A percentile compares a stretch with the other conserved stretches of the same genome.
Conservation (phyloP, 1,140 invertebrate genomes). For the Agrypnia vestita region DNA sequence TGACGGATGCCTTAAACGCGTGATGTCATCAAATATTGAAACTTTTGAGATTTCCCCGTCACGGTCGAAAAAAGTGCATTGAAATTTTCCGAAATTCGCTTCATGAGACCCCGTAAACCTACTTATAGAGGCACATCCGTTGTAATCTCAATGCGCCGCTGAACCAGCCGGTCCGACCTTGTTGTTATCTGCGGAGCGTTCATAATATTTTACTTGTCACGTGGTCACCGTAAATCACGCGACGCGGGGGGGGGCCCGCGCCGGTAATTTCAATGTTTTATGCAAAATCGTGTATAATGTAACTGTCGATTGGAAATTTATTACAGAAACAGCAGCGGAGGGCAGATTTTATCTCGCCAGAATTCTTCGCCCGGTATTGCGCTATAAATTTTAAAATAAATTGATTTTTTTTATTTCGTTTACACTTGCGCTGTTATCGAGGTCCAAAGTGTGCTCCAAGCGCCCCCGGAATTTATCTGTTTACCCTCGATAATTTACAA, state of each 20-base stretch:
- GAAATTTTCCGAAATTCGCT: no score
- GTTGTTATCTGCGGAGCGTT: conserved; percentile 10
- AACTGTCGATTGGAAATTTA: conserved; percentile 60
- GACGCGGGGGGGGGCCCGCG: conserved; percentile 45
- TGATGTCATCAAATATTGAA: no score
- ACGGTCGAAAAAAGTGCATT: no score
- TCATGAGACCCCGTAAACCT: no score
- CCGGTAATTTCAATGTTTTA: conserved; percentile 60
- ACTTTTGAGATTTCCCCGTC: no score
- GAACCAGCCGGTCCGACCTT: background rate
- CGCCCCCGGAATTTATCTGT: no score
- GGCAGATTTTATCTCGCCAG: conserved; percentile 39
- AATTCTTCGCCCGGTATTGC: conserved; percentile 33
- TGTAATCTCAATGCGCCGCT: background rate
- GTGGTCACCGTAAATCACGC: conserved; percentile 57
- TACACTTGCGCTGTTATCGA: conserved; percentile 13
- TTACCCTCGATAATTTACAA: no score
- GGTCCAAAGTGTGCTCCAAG: background rate
- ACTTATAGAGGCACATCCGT: no score
- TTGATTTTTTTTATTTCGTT: conserved; percentile 50
- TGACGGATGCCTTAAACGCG: no score
- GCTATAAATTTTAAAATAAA: conserved; percentile 53
- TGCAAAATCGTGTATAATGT: conserved; percentile 60
- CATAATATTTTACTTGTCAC: conserved; percentile 59
- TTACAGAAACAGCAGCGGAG: conserved; percentile 41